phyloP scores from a whole-genome alignment of 2,888 invertebrate species.

The Mythimna impura region DNA sequence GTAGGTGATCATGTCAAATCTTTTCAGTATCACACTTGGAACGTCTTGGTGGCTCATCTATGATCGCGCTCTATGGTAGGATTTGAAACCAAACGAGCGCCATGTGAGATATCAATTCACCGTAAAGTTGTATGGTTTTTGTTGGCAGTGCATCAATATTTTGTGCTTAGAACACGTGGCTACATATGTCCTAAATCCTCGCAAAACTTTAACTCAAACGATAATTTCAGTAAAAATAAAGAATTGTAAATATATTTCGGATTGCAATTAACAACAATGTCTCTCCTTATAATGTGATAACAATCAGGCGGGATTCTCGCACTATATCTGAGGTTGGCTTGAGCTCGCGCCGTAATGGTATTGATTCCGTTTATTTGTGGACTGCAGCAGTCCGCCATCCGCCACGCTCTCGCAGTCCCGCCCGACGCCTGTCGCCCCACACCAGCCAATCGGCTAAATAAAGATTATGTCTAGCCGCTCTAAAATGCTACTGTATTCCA shows the following conservation, averaged over 20 bases:
- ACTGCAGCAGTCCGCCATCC: conserved; percentile 71
- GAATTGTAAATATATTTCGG: not conserved
- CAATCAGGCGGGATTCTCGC: conserved; percentile 51
- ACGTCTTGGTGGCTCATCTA: not conserved
- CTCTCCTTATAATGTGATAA: conserved; percentile 44
- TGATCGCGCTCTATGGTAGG: not conserved
- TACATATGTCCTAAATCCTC: not conserved
- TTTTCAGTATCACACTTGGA: not conserved
- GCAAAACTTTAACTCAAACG: not conserved
- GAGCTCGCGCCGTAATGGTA: conserved; percentile 70
- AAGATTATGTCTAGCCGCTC: conserved; percentile 59
- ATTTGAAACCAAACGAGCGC: not conserved
- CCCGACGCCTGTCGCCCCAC: conserved; percentile 61
- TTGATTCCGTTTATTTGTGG: conserved; percentile 85
- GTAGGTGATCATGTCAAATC: not conserved
- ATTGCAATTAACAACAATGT: conserved; percentile 10
- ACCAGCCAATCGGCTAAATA: conserved; percentile 67
- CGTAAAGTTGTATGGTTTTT: not conserved
- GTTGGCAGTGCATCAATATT: not conserved
- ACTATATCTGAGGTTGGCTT: conserved; percentile 64
- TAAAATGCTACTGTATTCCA: conserved; percentile 26
- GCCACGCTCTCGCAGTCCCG: conserved; percentile 43
- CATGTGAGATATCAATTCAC: not conserved
- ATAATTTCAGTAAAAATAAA: not conserved
- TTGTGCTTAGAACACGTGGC: not conserved